Evolutionary conservation across 2,888 invertebrate genomes (phyloP).

Genomic region (Melinopterus prodromus): DNA sequence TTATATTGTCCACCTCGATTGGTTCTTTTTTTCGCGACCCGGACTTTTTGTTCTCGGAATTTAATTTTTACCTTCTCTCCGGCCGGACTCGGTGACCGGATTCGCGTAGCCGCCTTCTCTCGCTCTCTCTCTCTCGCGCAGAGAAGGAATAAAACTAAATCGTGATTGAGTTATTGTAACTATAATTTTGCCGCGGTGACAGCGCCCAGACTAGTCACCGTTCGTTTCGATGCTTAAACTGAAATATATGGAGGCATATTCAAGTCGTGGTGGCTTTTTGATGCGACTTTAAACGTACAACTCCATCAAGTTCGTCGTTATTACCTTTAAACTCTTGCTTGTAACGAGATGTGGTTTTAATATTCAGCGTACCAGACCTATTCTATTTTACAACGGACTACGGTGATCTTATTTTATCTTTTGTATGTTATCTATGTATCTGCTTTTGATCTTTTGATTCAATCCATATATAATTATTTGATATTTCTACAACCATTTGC

Average conservation of each 20-base stretch:
- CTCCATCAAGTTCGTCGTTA: conserved; percentile 22
- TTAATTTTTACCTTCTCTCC: conserved; percentile 56
- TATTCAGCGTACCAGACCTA: background rate
- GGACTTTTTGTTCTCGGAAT: conserved; percentile 57
- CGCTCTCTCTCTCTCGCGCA: conserved; percentile 41
- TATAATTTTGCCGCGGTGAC: conserved; percentile 46
- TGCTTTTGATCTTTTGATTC: too few species aligned
- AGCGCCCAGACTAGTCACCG: conserved; percentile 27
- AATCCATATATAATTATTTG: too few species aligned
- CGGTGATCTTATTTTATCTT: too few species aligned
- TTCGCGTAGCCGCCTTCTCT: background rate
- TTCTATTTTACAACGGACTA: background rate
- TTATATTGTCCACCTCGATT: conserved; percentile 62
- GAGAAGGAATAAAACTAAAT: conserved; percentile 56
- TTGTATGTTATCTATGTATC: too few species aligned
- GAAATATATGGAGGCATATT: conserved; percentile 24
- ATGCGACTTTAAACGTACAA: conserved; percentile 15
- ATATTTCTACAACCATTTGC: too few species aligned
- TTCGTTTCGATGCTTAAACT: conserved; percentile 10
- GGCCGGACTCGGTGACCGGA: conserved; percentile 10
- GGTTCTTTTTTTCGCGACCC: conserved; percentile 53
- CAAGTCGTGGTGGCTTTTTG: conserved; percentile 19
- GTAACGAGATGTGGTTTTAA: background rate
- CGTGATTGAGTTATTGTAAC: conserved; percentile 62
- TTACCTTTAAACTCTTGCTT: conserved; percentile 16